Evolutionary conservation across 2,797 vertebrate genomes (phyloP), one percentile per base, ranked within the genome.

Genomic region (Odontamblyopus rebecca): DNA sequence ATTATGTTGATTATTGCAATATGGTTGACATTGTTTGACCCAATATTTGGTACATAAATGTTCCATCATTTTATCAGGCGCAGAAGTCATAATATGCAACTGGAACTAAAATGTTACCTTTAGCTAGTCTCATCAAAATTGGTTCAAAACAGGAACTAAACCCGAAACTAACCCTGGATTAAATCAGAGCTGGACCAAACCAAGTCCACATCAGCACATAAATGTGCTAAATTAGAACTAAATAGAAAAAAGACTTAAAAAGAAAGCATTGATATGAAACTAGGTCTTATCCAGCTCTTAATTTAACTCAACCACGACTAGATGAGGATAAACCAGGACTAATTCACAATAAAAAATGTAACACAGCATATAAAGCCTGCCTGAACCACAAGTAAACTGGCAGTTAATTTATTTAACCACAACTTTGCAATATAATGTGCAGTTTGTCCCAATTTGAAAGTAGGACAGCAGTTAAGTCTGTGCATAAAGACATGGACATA

Each of bases 401-500:
- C 18, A 18, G 1, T 32, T 16, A 16, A 60, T 60, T 60, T 13
- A 60, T 60, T 60, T 61, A 19, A 27, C 56, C 26, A 59, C 23
- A 9, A 12, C 26, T 6, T 61, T 16, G 2, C 15, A 18, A 18
- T 61, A 30, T 18, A 5, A 16, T 41, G 35, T 63, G 9, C 11
- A 12, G 32, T 19, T 75, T 61, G 63, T 70, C 72, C 73, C 69
- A 78, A 76, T 75, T 54, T 19, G 51, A 85, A 83, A 79, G 12
- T 48, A 68, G 72, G 69, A 71, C 65, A n/a, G 74, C 51, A 80
- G 16, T 57, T 56, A 67, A 63, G 70, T 72, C 57, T 61, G 68
- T 66, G 54, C 59, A 23, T 62, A 56, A 35, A 50, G 69, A 27
- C 32, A 62, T 35, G 32, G 30, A 48, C 51, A 72, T 35, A 61